Percentiles rank a stretch among this genome's conserved stretches.
Evolutionary conservation across 2,797 vertebrate species (phyloP).

Genomic region (Dryobates pubescens): DNA sequence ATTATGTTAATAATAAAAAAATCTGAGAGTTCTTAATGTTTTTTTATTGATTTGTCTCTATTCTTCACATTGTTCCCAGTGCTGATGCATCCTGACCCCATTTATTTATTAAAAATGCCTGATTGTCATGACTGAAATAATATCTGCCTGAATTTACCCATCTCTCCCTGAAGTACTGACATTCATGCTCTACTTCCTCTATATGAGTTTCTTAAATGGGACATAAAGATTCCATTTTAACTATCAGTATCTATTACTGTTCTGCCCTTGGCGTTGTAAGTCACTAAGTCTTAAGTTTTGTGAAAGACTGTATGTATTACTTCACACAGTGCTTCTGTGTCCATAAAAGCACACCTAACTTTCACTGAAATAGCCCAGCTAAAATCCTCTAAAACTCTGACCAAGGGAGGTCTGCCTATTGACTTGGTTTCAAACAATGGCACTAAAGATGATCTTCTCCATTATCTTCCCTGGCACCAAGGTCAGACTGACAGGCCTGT

Average conservation of each 20-base stretch:
- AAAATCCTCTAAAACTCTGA: too few species aligned
- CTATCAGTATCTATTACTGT: not conserved
- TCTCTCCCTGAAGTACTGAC: not conserved
- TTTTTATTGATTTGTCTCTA: not conserved
- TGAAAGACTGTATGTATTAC: not conserved
- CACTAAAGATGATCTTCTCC: too few species aligned
- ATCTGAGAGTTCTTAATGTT: not conserved
- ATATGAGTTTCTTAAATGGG: not conserved
- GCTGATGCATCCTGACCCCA: not conserved
- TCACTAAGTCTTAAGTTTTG: not conserved
- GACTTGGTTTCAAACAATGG: too few species aligned
- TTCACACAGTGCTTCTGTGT: not conserved
- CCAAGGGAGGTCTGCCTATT: too few species aligned
- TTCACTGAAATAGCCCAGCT: too few species aligned
- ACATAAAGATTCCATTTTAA: slow-evolving; percentile 37
- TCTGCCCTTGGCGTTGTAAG: not conserved
- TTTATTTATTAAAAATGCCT: slow-evolving; percentile 41
- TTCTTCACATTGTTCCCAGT: not conserved
- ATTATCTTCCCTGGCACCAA: too few species aligned
- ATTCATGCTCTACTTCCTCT: slow-evolving; percentile 35
- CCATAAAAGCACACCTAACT: not conserved
- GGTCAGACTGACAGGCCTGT: too few species aligned
- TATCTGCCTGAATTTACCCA: slow-evolving; percentile 10
- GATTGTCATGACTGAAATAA: not conserved
- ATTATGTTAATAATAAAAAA: not conserved